phyloP scores from a whole-genome alignment of 1,140 invertebrate species.

The Heliothis subflexa region DNA sequence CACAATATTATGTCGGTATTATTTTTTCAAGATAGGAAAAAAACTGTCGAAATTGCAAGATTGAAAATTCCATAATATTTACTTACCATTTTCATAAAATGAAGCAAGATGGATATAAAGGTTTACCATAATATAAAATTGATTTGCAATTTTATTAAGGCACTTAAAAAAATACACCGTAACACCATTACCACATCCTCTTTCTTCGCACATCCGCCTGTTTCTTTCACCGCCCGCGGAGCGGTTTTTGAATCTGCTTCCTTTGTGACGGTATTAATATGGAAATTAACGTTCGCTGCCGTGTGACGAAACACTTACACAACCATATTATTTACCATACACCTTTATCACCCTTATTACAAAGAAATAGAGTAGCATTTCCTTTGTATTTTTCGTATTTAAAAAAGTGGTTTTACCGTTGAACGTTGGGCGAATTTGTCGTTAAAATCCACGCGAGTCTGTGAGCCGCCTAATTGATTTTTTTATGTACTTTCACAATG shows the following conservation, averaged over 20 bases:
- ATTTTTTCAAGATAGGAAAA: too few relatives aligned
- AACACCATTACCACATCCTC: constrained; percentile 43
- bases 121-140: too few relatives aligned
- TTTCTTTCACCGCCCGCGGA: constrained; percentile 65
- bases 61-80: too few relatives aligned
- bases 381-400: constrained; percentile 30
- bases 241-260: constrained; percentile 85
- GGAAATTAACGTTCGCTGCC: constrained; percentile 84
- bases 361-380: constrained; percentile 50
- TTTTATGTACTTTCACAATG: constrained; percentile 64
- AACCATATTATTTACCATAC: constrained; percentile 70
- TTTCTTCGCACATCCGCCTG: constrained; percentile 54
- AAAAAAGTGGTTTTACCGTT: constrained; percentile 35
- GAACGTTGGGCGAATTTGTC: constrained; percentile 60
- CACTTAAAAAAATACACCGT: background rate
- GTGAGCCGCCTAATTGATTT: constrained; percentile 68
- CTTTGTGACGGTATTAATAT: constrained; percentile 86
- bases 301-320: constrained; percentile 77
- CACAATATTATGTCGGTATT: too few relatives aligned
- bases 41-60: too few relatives aligned
- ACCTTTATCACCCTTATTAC: constrained; percentile 31
- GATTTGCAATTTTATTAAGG: too few relatives aligned
- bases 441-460: constrained; percentile 61
- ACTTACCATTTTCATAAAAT: too few relatives aligned
- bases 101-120: too few relatives aligned